Base-by-base conservation (phyloP, 2,888 invertebrate genomes). In the Atethmia centrago region DNA sequence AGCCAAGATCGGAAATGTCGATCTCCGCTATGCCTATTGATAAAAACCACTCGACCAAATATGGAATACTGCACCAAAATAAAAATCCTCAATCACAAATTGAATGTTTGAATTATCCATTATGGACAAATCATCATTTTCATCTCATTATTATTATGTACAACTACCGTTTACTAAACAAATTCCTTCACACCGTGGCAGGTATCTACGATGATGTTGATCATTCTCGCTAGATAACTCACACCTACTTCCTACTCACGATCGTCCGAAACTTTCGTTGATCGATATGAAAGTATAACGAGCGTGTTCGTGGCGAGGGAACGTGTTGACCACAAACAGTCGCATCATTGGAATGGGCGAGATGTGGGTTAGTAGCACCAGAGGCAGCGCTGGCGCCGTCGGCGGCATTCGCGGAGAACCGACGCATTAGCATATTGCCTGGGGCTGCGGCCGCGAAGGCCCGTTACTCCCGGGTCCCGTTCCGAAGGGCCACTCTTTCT, bases 301-400 rank as follows among this genome's bases (percentile, higher is more conserved):
- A 94, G 93, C 92, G 93, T 94, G 92, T 94, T 94, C 92, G 85
- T 83, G 83, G 84, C 73, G 80, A 84, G 93, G 92, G 91, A 93
- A 92, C 92, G 91, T 90, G 91, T 90, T 93, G 94, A 93, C 93
- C 94, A 92, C 93, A 92, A 93, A 92, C 92, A 93, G 93, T 92
- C 93, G 92, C 93, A 94, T 95, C 95, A 93, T 93, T 91, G 92
- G 91, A 88, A 87, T 85, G 88, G 83, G 84, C 86, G 92, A 93
- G 94, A 96, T 95, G 95, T 95, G 91, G 96, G 96, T 96, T 94
- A 96, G 95, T 96, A 86, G 95, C 92, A 94, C 93, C 91, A 89
- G 89, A 88, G 91, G 89, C 89, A 87, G 89, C 87, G 90, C 90
- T 87, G 88, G 88, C 89, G 79, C 87, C 82, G 88, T 86, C 87